Conservation (phyloP, 2,888 invertebrate genomes). For the Cynaeus angustus region DNA sequence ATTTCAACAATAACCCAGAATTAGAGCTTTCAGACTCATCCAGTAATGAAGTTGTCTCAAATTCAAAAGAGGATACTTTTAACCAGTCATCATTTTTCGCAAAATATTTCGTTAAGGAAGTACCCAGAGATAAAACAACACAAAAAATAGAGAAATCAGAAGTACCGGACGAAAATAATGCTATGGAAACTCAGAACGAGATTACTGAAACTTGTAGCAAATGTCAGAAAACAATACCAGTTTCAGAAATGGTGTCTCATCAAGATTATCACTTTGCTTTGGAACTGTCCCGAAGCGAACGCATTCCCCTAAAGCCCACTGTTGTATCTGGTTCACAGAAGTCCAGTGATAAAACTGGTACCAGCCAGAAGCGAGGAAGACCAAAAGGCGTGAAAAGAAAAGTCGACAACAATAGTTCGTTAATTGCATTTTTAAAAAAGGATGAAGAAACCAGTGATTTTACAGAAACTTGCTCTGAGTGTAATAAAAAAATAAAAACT, state of each 20-base stretch:
- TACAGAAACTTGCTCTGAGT: slow-evolving; percentile 76
- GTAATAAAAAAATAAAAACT: slow-evolving; percentile 75
- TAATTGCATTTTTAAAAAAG: slow-evolving; percentile 60
- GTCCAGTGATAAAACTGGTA: slow-evolving; percentile 44
- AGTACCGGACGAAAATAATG: slow-evolving; percentile 1
- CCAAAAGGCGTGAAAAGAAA: slow-evolving; percentile 41
- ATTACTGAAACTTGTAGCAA: slow-evolving; percentile 77
- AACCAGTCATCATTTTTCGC: slow-evolving; percentile 61
- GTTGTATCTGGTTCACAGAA: slow-evolving; percentile 2
- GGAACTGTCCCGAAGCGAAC: slow-evolving; percentile 65
- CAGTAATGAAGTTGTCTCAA: neutral
- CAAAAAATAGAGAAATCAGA: neutral
- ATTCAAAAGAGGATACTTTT: neutral
- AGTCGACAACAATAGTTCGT: slow-evolving; percentile 27
- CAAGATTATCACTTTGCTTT: slow-evolving; percentile 88
- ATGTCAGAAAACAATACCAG: slow-evolving; percentile 78
- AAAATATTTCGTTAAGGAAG: slow-evolving; percentile 54
- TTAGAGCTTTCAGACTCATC: neutral
- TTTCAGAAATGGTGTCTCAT: slow-evolving; percentile 82
- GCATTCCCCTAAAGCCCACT: slow-evolving; percentile 55
- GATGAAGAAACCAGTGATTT: slow-evolving; percentile 51
- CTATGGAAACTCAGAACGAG: slow-evolving; percentile 53
- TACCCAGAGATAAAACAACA: neutral
- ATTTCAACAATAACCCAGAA: neutral
- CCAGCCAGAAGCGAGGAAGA: slow-evolving; percentile 42